These are phyloP conservation scores for Nasonia vitripennis DNA, from an alignment of 1,140 invertebrate genomes.

Conservation along the genomic window DNA sequence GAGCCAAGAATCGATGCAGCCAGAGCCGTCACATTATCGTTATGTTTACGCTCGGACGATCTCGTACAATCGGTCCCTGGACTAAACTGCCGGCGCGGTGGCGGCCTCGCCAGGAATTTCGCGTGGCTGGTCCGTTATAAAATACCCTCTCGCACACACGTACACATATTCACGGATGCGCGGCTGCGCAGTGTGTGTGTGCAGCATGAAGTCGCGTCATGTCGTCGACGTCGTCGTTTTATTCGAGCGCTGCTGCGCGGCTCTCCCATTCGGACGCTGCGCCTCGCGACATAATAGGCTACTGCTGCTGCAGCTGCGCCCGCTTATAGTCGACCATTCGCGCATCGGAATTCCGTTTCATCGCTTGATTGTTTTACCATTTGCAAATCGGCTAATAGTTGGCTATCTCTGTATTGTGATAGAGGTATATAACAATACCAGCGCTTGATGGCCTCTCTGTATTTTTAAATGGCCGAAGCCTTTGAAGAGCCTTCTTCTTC, in stretches of 20 bases:
- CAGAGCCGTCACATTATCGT: constrained; percentile 62
- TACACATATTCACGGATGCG: not conserved
- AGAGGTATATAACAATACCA: too few species aligned
- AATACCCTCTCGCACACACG: not conserved
- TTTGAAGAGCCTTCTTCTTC: too few species aligned
- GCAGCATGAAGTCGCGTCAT: not conserved
- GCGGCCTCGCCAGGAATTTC: constrained; percentile 37
- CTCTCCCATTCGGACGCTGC: not conserved
- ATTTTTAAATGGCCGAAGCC: too few species aligned
- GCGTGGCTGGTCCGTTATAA: constrained; percentile 39
- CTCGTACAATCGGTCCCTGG: constrained; percentile 59
- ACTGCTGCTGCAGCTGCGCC: not conserved
- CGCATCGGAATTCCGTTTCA: constrained; percentile 9
- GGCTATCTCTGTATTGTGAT: too few species aligned
- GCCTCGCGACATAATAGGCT: not conserved
- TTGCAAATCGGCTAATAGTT: not conserved
- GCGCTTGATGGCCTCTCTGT: too few species aligned
- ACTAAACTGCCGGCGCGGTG: not conserved
- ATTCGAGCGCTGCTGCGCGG: not conserved
- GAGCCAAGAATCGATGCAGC: constrained; percentile 34
- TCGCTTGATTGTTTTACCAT: not conserved
- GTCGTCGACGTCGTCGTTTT: not conserved
- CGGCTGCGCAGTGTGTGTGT: not conserved
- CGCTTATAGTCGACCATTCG: constrained; percentile 3
- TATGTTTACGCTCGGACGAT: constrained; percentile 65